Evolutionary conservation across 2,888 invertebrate species (phyloP).

Genomic region (Subacronicta megacephala): DNA sequence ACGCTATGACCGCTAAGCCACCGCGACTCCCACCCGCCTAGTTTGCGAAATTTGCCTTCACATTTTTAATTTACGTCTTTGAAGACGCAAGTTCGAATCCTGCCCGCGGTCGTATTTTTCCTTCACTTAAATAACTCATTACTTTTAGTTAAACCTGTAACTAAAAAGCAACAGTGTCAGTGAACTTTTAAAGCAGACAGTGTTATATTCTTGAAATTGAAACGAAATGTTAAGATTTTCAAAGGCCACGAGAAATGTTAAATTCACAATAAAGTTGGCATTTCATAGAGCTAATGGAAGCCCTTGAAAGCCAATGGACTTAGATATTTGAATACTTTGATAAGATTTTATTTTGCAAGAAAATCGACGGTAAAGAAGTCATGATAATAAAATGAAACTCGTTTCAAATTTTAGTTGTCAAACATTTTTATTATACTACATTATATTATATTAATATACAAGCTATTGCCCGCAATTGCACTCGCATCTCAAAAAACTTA

Average conservation of each 20-base stretch:
- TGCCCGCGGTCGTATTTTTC: too few species aligned
- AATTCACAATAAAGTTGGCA: slow-evolving; percentile 39
- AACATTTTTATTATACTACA: too few species aligned
- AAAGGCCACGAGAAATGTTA: slow-evolving; percentile 40
- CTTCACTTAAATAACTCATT: too few species aligned
- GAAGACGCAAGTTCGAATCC: too few species aligned
- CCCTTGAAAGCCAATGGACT: slow-evolving; percentile 33
- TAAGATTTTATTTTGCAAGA: slow-evolving; percentile 34
- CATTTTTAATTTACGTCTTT: too few species aligned
- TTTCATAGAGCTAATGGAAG: slow-evolving; percentile 22
- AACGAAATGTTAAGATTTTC: slow-evolving; percentile 40
- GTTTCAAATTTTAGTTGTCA: not conserved
- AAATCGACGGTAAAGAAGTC: not conserved
- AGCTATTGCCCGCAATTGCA: too few species aligned
- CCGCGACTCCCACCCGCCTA: too few species aligned
- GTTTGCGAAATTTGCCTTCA: too few species aligned
- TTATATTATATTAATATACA: too few species aligned
- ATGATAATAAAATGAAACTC: not conserved
- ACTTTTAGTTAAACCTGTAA: slow-evolving; percentile 43
- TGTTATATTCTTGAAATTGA: slow-evolving; percentile 43
- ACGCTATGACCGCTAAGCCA: too few species aligned
- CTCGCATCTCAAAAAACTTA: too few species aligned
- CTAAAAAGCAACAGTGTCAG: slow-evolving; percentile 36
- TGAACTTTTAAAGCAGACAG: slow-evolving; percentile 30
- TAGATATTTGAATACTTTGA: slow-evolving; percentile 37